Evolutionary conservation across 2,113 vertebrate species (phyloP).

Genomic region (Sterna hirundo): DNA sequence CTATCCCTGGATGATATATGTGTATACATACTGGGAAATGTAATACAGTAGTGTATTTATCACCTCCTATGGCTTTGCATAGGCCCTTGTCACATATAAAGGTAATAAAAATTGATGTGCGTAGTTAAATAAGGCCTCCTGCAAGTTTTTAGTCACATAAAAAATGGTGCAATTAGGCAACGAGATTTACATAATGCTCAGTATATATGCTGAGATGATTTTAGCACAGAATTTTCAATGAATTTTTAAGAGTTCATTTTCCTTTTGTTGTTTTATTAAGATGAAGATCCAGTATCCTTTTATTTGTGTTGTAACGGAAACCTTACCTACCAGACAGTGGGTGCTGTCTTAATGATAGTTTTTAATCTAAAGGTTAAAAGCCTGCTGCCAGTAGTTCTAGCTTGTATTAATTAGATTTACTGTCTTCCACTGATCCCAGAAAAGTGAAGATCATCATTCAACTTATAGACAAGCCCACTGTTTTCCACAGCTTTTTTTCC

Average conservation of each 20-base stretch:
- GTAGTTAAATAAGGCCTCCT: not conserved
- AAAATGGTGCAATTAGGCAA: not conserved
- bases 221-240: not conserved
- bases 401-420: not conserved
- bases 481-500: not conserved
- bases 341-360: not conserved
- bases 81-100: not conserved
- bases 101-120: slow-evolving; percentile 16
- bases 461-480: not conserved
- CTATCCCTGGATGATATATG: not conserved
- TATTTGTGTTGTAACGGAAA: not conserved
- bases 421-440: not conserved
- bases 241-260: not conserved
- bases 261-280: not conserved
- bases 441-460: not conserved
- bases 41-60: not conserved
- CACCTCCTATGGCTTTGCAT: not conserved
- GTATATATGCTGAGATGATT: not conserved
- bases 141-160: not conserved
- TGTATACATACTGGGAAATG: not conserved
- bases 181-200: not conserved
- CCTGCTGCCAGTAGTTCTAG: not conserved
- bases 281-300: not conserved
- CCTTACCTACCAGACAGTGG: not conserved
- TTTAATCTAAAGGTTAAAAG: not conserved